Base-by-base conservation (phyloP, 2,113 vertebrate species). In the Passer montanus region DNA sequence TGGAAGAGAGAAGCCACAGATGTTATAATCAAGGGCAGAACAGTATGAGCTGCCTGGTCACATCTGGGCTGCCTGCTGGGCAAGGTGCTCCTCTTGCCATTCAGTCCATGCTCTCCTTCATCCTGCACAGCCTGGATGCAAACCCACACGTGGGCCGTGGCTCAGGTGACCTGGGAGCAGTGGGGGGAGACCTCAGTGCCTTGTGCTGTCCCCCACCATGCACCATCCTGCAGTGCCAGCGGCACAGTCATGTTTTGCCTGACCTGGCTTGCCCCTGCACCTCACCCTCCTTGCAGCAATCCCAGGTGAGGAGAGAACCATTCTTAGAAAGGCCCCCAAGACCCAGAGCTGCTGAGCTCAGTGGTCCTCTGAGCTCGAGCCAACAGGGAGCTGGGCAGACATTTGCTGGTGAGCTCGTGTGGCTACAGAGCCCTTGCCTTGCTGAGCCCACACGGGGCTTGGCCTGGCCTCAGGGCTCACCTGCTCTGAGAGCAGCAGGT, bases 371-470 rank as follows among this genome's bases (percentile, higher is more conserved):
- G 21, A 67, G 43, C 35, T 59, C 33, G 6, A 43, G 39, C 10
- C 3, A 2, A 3, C 15, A 18, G 0, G 0, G 5, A 82, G 52
- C 44, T 33, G 27, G n/a, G 68, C 1, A 4, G 53, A 23, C 9
- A 0, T 31, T 39, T 20, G 4, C 35, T 55, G 59, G 9, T 9
- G 3, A 39, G 24, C 44, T 37, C 35, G 4, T 33, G 77, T 24
- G 76, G 33, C 72, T 33, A 0, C 15, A 22, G 30, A 37, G 49
- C 50, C 58, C 37, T 63, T 1, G 5, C 22, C 52, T 78, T 3
- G 0, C 28, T 1, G 3, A 41, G n/a, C 58, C 20, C 1, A 1
- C 52, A 2, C 0, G 0, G 24, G 1, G 0, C 56, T 53, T 22
- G 52, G 30, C 30, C 37, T 49, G 69, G 49, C 47, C 72, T 28